Percentiles rank a stretch among this genome's conserved stretches.
Conservation (phyloP, 2,888 invertebrate species). For the Agrochola lychnidis region DNA sequence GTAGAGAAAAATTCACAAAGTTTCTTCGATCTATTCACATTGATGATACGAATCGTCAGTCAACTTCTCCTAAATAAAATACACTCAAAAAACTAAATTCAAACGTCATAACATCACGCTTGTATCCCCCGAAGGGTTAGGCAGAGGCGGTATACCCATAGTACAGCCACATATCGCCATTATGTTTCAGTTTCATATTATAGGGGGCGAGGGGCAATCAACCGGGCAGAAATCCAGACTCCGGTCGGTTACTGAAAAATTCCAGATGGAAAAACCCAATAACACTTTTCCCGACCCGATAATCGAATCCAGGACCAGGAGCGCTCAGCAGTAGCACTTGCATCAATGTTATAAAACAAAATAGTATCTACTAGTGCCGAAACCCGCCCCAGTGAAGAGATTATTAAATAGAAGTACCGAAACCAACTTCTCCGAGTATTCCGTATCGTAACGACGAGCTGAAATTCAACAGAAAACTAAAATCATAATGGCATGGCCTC, state of each 20-base stretch:
- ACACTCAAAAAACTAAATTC: constrained; percentile 12
- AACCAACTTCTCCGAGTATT: constrained; percentile 46
- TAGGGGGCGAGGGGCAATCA: background rate
- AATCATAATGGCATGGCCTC: constrained; percentile 67
- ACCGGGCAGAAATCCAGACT: background rate
- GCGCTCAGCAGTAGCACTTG: no score
- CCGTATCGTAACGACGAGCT: constrained; percentile 46
- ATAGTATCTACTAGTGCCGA: background rate
- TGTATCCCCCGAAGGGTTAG: background rate
- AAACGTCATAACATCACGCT: background rate
- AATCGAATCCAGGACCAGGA: no score
- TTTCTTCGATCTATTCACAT: background rate
- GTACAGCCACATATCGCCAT: no score
- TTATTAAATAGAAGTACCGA: constrained; percentile 51
- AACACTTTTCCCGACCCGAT: no score
- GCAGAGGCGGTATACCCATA: no score
- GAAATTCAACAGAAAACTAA: constrained; percentile 60
- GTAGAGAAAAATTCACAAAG: background rate
- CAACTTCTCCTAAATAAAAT: background rate
- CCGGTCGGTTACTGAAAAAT: no score
- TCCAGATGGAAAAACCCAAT: no score
- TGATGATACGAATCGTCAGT: no score
- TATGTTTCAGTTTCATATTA: background rate
- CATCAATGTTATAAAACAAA: constrained; percentile 13
- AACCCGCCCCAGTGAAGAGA: constrained; percentile 28